Percentiles rank a stretch among this genome's conserved stretches.
phyloP scores from a whole-genome alignment of 1,140 invertebrate species.

The Mylabris phalerata region DNA sequence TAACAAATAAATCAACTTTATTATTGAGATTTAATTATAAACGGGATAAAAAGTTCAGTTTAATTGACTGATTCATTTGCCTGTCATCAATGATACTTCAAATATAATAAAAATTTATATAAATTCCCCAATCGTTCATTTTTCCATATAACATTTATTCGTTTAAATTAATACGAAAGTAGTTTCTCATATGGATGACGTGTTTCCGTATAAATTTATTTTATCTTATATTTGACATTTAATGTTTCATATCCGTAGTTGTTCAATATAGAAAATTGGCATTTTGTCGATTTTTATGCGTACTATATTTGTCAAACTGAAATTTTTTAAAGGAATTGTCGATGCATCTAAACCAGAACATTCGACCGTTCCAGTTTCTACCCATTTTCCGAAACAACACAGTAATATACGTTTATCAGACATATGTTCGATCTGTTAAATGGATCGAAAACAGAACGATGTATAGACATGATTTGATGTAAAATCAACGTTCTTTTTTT shows the following conservation, averaged over 20 bases:
- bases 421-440: slow-evolving; percentile 27
- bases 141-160: too few species aligned
- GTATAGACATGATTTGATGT: slow-evolving; percentile 21
- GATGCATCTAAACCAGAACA: not conserved
- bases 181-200: too few species aligned
- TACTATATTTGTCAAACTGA: slow-evolving; percentile 33
- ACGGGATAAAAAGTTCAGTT: not conserved
- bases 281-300: slow-evolving; percentile 25
- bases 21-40: not conserved
- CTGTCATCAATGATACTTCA: too few species aligned
- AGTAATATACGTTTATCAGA: slow-evolving; percentile 4
- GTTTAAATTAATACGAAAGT: too few species aligned
- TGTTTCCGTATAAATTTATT: too few species aligned
- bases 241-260: too few species aligned
- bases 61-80: not conserved
- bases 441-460: slow-evolving; percentile 24
- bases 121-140: too few species aligned
- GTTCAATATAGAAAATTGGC: too few species aligned
- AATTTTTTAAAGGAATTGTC: not conserved
- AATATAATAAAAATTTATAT: too few species aligned
- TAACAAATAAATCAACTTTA: not conserved
- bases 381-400: not conserved
- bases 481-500: slow-evolving; percentile 12
- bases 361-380: not conserved
- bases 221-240: too few species aligned